phyloP scores from a whole-genome alignment of 1,140 invertebrate genomes.

The Antheraea pernyi region DNA sequence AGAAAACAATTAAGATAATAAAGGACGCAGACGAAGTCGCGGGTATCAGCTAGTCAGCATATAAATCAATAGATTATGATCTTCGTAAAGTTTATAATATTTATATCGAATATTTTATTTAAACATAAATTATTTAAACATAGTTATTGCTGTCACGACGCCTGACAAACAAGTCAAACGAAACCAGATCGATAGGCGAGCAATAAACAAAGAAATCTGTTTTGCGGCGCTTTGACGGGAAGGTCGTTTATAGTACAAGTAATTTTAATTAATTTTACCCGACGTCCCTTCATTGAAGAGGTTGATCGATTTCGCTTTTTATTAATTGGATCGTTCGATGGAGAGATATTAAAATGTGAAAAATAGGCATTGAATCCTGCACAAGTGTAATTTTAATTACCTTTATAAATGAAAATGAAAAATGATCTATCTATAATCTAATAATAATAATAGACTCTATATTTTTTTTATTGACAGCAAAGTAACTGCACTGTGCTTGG shows the following conservation, averaged over 20 bases:
- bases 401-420: no score
- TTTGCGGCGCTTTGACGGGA: slow-evolving; percentile 29
- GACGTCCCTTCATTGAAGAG: slow-evolving; percentile 36
- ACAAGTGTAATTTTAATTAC: neutral
- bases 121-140: slow-evolving; percentile 7
- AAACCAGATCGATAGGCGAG: slow-evolving; percentile 34
- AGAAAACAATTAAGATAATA: no score
- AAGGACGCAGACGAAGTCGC: no score
- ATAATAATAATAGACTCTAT: no score
- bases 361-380: neutral
- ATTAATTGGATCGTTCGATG: slow-evolving; percentile 5
- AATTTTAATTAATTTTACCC: slow-evolving; percentile 42
- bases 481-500: no score
- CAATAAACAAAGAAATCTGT: slow-evolving; percentile 49
- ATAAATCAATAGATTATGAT: no score
- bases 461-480: no score
- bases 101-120: neutral
- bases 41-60: no score
- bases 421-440: no score
- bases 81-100: neutral
- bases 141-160: slow-evolving; percentile 18
- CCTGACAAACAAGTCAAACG: slow-evolving; percentile 23
- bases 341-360: neutral
- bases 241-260: slow-evolving; percentile 38
- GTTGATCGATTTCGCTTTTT: slow-evolving; percentile 5